A percentile compares a stretch with the other conserved stretches of the same genome.
phyloP scores from a whole-genome alignment of 2,888 invertebrate genomes.

The Gandaritis pyraliata region DNA sequence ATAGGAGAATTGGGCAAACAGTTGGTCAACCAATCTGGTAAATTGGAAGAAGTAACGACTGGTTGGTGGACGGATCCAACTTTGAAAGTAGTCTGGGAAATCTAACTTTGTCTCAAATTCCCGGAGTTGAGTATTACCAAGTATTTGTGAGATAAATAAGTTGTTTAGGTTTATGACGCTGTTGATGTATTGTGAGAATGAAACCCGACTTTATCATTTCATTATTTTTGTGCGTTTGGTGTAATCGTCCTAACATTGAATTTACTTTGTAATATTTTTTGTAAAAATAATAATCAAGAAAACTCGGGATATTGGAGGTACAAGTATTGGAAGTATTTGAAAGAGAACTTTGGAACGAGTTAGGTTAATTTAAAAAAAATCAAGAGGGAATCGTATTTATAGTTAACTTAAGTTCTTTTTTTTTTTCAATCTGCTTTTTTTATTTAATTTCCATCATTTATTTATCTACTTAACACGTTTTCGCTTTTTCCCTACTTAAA shows the following conservation, averaged over 20 bases:
- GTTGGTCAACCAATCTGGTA: conserved; percentile 16
- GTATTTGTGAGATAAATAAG: conserved; percentile 82
- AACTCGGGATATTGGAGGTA: too few species aligned
- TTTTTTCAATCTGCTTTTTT: not conserved
- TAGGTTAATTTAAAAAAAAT: too few species aligned
- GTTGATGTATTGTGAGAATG: conserved; percentile 58
- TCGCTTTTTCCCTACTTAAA: conserved; percentile 59
- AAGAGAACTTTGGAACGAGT: too few species aligned
- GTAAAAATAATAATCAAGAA: too few species aligned
- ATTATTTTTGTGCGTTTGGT: not conserved
- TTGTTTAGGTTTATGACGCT: conserved; percentile 67
- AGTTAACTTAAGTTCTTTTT: too few species aligned
- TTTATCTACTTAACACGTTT: conserved; percentile 33
- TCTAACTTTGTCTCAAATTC: conserved; percentile 63
- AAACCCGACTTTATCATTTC: conserved; percentile 18
- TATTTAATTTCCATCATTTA: conserved; percentile 47
- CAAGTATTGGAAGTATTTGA: too few species aligned
- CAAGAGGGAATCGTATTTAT: too few species aligned
- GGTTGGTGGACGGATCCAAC: conserved; percentile 46
- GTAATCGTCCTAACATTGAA: too few species aligned
- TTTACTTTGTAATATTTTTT: too few species aligned
- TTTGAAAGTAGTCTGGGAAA: conserved; percentile 54
- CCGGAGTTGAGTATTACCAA: conserved; percentile 77
- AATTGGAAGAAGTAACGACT: conserved; percentile 10
- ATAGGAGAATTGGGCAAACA: conserved; percentile 16